phyloP scores from a whole-genome alignment of 1,140 invertebrate genomes.

The Leptinotarsa undecemlineata region DNA sequence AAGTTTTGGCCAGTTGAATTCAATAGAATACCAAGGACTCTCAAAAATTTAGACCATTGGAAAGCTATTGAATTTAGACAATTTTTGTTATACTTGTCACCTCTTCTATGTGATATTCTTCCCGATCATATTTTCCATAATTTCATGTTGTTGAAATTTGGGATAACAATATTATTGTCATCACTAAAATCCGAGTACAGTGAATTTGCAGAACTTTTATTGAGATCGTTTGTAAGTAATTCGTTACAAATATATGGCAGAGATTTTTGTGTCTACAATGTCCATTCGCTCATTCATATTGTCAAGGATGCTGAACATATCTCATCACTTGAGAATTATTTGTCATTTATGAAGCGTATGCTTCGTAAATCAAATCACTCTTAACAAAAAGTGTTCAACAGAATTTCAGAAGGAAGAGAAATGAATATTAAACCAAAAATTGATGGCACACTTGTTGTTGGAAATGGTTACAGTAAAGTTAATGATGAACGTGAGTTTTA shows the following conservation, averaged over 20 bases:
- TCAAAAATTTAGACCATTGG: slow-evolving; percentile 42
- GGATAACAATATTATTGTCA: slow-evolving; percentile 24
- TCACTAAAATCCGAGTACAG: neutral
- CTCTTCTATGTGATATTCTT: slow-evolving; percentile 11
- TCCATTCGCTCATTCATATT: slow-evolving; percentile 28
- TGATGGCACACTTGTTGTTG: neutral
- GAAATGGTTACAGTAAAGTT: neutral
- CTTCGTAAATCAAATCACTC: slow-evolving; percentile 19
- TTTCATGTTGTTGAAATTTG: slow-evolving; percentile 29
- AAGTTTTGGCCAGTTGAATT: slow-evolving; percentile 45
- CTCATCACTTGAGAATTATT: slow-evolving; percentile 32
- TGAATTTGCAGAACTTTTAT: slow-evolving; percentile 22
- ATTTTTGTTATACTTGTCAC: slow-evolving; percentile 48
- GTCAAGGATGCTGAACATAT: slow-evolving; percentile 20
- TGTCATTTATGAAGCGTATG: slow-evolving; percentile 19
- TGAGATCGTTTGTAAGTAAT: slow-evolving; percentile 26
- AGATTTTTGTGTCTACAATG: slow-evolving; percentile 29
- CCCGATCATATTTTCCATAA: slow-evolving; percentile 20
- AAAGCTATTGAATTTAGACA: slow-evolving; percentile 51
- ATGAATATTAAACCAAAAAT: neutral
- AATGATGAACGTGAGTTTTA: neutral
- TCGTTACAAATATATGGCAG: slow-evolving; percentile 27
- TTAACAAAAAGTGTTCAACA: slow-evolving; percentile 28
- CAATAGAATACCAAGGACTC: slow-evolving; percentile 41
- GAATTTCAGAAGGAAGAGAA: slow-evolving; percentile 27